Percentiles rank a stretch among this genome's conserved stretches.
phyloP scores from a whole-genome alignment of 2,797 vertebrate genomes.

The Myioborus melanocephalus region DNA sequence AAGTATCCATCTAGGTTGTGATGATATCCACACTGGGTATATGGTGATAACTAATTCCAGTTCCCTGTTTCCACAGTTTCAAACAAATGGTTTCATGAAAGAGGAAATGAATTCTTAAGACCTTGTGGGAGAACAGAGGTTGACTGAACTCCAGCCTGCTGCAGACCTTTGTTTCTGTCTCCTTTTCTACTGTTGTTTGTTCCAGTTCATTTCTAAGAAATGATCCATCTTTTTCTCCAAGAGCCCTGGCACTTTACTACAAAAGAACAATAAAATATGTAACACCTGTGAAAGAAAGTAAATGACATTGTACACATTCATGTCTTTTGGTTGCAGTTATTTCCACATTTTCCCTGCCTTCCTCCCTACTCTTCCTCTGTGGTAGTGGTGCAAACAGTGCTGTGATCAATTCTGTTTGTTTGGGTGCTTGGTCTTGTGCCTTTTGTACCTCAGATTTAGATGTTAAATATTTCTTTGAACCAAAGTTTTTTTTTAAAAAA shows the following conservation, averaged over 20 bases:
- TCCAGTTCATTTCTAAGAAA: slow-evolving; percentile 72
- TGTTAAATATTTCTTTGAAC: slow-evolving; percentile 71
- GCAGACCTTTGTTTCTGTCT: not conserved
- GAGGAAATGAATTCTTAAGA: slow-evolving; percentile 97
- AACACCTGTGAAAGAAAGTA: slow-evolving; percentile 6
- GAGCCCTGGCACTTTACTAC: slow-evolving; percentile 51
- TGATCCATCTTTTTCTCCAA: slow-evolving; percentile 50
- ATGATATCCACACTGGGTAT: not conserved
- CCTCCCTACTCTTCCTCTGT: not conserved
- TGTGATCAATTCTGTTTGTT: not conserved
- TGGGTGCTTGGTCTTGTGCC: slow-evolving; percentile 54
- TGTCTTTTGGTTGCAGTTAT: not conserved
- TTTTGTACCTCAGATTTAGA: slow-evolving; percentile 68
- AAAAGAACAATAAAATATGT: slow-evolving; percentile 1
- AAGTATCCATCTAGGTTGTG: not conserved
- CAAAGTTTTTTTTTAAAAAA: slow-evolving; percentile 32
- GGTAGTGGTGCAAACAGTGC: not conserved
- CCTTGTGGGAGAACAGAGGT: slow-evolving; percentile 94
- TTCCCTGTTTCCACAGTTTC: slow-evolving; percentile 83
- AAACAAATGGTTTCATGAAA: slow-evolving; percentile 98
- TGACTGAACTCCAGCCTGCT: slow-evolving; percentile 79
- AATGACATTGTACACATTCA: not conserved
- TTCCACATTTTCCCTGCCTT: not conserved
- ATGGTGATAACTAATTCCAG: not conserved
- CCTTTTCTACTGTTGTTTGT: not conserved